Evolutionary conservation across 2,113 vertebrate genomes (phyloP).

Genomic region (Halichoerus grypus): DNA sequence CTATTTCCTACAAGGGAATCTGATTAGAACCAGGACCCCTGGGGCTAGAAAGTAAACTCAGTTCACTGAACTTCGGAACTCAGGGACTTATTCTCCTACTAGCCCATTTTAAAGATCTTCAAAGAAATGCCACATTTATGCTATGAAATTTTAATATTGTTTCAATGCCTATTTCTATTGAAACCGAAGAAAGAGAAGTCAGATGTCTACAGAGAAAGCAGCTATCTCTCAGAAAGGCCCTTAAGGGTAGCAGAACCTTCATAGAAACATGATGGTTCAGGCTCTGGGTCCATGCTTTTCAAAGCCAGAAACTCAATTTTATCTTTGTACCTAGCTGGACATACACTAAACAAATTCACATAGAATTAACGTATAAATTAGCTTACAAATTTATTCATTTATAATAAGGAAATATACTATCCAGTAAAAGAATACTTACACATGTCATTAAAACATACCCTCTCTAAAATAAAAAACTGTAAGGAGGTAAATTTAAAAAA

Average conservation of each 20-base stretch:
- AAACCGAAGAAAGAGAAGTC: constrained; percentile 9
- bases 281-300: not conserved
- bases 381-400: not conserved
- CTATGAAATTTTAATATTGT: constrained; percentile 4
- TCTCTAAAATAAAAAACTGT: not conserved
- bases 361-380: not conserved
- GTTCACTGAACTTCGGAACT: not conserved
- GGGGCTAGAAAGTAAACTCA: not conserved
- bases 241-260: not conserved
- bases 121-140: not conserved
- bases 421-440: not conserved
- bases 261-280: not conserved
- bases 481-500: not conserved
- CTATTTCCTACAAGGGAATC: constrained; percentile 19
- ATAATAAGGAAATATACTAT: not conserved
- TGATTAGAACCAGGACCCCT: not conserved
- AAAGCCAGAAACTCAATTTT: constrained; percentile 17
- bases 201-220: not conserved
- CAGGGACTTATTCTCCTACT: not conserved
- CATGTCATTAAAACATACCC: not conserved
- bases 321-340: not conserved
- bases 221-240: not conserved
- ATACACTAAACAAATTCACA: constrained; percentile 9
- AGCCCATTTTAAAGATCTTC: not conserved
- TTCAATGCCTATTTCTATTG: constrained; percentile 17